Percentiles rank a stretch among this genome's conserved stretches.
phyloP scores from a whole-genome alignment of 2,113 vertebrate genomes.

The Chaetops frenatus region DNA sequence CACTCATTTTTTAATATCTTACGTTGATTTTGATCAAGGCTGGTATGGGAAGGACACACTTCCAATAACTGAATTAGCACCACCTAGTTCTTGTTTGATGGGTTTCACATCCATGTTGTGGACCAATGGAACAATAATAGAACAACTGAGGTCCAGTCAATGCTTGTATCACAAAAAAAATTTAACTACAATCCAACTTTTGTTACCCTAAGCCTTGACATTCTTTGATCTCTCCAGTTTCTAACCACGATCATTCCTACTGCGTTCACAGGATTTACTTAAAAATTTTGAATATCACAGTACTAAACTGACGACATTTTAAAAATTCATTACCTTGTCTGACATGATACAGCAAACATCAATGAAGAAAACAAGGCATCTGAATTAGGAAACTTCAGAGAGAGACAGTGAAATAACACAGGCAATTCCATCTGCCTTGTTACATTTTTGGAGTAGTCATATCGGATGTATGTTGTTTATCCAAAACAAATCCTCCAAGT shows the following conservation, averaged over 20 bases:
- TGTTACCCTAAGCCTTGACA: neutral
- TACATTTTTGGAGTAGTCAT: neutral
- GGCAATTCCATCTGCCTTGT: slow-evolving; percentile 17
- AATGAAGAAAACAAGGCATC: neutral
- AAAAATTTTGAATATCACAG: neutral
- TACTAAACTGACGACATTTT: neutral
- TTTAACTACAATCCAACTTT: neutral
- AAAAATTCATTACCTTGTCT: neutral
- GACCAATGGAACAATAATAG: neutral
- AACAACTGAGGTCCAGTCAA: neutral
- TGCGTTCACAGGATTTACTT: neutral
- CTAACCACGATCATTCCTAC: neutral
- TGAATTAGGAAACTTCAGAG: neutral
- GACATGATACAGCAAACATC: neutral
- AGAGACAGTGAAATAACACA: neutral
- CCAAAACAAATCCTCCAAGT: neutral
- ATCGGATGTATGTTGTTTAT: slow-evolving; percentile 3
- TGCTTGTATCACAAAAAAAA: neutral
- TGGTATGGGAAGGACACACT: neutral
- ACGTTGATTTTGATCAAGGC: neutral
- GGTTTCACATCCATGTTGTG: neutral
- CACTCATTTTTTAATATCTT: neutral
- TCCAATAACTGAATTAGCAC: neutral
- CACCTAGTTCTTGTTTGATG: neutral
- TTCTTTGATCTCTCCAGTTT: neutral